Base-by-base conservation (phyloP, 2,888 invertebrate species). In the Alsophila aescularia region DNA sequence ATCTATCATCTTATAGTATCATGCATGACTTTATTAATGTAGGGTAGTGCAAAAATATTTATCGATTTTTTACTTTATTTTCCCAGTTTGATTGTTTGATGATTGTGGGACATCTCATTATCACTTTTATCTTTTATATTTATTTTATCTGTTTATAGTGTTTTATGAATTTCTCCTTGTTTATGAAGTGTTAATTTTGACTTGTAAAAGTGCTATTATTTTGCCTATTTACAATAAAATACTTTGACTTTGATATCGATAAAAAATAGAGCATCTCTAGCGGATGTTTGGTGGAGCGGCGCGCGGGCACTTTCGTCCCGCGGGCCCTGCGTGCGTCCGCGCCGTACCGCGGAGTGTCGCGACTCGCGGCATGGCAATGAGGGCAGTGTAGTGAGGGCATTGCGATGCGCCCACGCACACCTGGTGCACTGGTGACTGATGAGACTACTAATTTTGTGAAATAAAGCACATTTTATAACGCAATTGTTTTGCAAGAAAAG, bases 381-480 rank as follows among this genome's bases (percentile, higher is more conserved):
- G 50, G 21, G 53, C 64, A 40, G 50, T 34, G 53, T 64, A 40
- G 50, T 34, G 37, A 31, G 35, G 35, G 13, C 52, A 37, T 24
- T 31, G 37, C 37, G 3, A 47, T 52, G 21, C 43, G n/a, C 71
- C 76, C 55, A 15, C 36, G 29, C 64, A 54, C 74, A 76, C 73
- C 75, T 75, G 75, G 62, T 54, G 57, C 43, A 14, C 52, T 47
- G 35, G 32, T 16, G 9, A 31, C 59, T 51, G 64, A 24, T 41
- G 39, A 16, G 56, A 71, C 59, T 68, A 52, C 53, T 64, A 62
- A 64, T 66, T 43, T 50, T 21, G 8, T 13, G 5, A 34, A 40
- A 49, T 52, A 43, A 16, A 40, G 35, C 52, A 10, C 43, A 31
- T 31, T 47, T 37, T 13, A 16, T 31, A 31, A 7, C 15, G 18